These are phyloP conservation scores for Rhabditophanes sp. DNA, from an alignment of 2,888 invertebrate species.

Conservation along the genomic window DNA sequence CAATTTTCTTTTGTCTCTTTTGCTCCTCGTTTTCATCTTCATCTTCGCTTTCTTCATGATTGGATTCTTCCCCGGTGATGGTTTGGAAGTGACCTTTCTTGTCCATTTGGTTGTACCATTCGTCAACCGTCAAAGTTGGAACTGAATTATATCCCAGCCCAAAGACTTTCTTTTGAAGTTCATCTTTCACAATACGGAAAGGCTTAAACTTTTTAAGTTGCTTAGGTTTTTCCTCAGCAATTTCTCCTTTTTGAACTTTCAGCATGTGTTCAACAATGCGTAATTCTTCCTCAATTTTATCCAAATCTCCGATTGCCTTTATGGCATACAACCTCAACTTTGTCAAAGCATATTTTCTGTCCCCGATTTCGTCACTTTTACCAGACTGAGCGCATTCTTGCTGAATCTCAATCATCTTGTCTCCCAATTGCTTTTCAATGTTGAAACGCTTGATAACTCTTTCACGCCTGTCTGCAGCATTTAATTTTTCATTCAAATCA, in stretches of 20 bases:
- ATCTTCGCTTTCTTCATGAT: slow-evolving; percentile 14
- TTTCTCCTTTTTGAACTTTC: slow-evolving; percentile 5
- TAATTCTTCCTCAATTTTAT: too few species aligned
- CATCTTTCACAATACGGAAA: slow-evolving; percentile 73
- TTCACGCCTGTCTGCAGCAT: too few species aligned
- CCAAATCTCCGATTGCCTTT: too few species aligned
- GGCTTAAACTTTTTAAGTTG: slow-evolving; percentile 50
- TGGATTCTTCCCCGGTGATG: slow-evolving; percentile 5
- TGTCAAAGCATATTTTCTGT: too few species aligned
- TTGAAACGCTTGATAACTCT: too few species aligned
- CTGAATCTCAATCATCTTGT: too few species aligned
- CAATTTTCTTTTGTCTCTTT: slow-evolving; percentile 16
- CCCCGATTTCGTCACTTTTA: too few species aligned
- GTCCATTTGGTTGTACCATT: slow-evolving; percentile 77
- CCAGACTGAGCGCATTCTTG: too few species aligned
- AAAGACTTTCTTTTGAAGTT: slow-evolving; percentile 72
- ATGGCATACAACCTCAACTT: too few species aligned
- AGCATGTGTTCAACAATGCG: slow-evolving; percentile 13
- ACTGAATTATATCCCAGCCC: slow-evolving; percentile 85
- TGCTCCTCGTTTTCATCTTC: slow-evolving; percentile 18
- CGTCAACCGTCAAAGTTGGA: slow-evolving; percentile 78
- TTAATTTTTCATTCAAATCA: too few species aligned
- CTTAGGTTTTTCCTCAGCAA: neutral
- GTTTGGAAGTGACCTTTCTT: slow-evolving; percentile 52
- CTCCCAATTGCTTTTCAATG: too few species aligned